Percentiles rank a stretch among this genome's conserved stretches.
Evolutionary conservation across 2,113 vertebrate genomes (phyloP).

Genomic region (Epinephelus lanceolatus): DNA sequence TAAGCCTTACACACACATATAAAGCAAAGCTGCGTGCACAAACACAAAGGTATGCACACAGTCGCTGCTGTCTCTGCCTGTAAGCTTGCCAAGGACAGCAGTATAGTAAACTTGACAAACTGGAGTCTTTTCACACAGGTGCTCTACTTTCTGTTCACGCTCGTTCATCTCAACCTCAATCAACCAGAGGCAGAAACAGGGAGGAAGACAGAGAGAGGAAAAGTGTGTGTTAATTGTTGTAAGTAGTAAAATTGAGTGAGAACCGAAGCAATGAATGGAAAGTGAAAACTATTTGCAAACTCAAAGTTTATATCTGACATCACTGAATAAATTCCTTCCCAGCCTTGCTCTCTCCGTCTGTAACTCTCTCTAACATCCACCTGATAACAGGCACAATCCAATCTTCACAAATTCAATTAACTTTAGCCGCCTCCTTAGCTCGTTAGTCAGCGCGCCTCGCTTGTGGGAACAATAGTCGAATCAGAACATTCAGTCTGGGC

Average conservation of each 20-base stretch:
- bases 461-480: constrained; percentile 33
- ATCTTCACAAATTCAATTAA: constrained; percentile 46
- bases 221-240: not conserved
- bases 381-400: constrained; percentile 31
- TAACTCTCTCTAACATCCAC: not conserved
- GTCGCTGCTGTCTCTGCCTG: constrained; percentile 39
- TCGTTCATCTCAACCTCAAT: constrained; percentile 15
- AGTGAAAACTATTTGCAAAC: constrained; percentile 22
- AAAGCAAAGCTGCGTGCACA: not conserved
- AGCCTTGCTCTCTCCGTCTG: not conserved
- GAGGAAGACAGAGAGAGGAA: not conserved
- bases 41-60: not conserved
- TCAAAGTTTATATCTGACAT: constrained; percentile 13
- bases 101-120: constrained; percentile 22
- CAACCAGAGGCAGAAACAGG: not conserved
- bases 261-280: not conserved
- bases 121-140: constrained; percentile 34
- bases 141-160: constrained; percentile 15
- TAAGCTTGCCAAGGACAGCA: constrained; percentile 28
- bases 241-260: not conserved
- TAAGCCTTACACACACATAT: not conserved
- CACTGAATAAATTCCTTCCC: not conserved
- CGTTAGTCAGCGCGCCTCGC: constrained; percentile 31
- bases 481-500: not conserved
- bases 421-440: constrained; percentile 22